phyloP scores from a whole-genome alignment of 2,888 invertebrate genomes.

The Acleris emargana region DNA sequence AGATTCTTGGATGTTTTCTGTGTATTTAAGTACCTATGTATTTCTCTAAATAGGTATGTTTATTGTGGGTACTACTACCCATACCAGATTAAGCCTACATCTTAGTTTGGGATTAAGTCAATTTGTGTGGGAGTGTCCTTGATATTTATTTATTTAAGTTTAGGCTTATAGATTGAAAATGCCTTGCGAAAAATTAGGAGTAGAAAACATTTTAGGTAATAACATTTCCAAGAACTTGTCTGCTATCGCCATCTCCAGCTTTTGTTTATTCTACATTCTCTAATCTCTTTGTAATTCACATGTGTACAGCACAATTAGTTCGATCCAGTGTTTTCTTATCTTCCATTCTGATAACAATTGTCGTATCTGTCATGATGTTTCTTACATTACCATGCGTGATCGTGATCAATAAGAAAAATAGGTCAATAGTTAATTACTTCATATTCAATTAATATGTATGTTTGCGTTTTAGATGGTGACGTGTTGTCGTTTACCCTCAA shows the following conservation, averaged over 20 bases:
- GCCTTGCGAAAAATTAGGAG: no score
- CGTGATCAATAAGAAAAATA: conserved; percentile 33
- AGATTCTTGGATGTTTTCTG: no score
- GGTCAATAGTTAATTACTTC: conserved; percentile 24
- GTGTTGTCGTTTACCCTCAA: conserved; percentile 92
- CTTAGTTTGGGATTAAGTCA: no score
- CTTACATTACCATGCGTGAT: conserved; percentile 51
- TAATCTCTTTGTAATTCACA: conserved; percentile 26
- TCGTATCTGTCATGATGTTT: conserved; percentile 50
- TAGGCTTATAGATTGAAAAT: no score
- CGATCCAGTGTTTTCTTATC: conserved; percentile 26
- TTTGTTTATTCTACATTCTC: conserved; percentile 12
- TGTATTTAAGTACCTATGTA: no score
- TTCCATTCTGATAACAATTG: conserved; percentile 41
- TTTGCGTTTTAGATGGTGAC: conserved; percentile 86
- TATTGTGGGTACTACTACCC: no score
- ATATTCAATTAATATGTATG: conserved; percentile 31
- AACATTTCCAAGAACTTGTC: not conserved
- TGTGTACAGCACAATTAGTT: conserved; percentile 25
- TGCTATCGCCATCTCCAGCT: conserved; percentile 2
- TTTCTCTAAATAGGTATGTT: no score
- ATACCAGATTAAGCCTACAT: no score
- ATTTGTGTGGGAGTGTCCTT: no score
- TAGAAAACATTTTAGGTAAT: not conserved
- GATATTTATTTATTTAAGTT: no score